Evolutionary conservation across 1,140 invertebrate species (phyloP).

Genomic region (Artemia franciscana): DNA sequence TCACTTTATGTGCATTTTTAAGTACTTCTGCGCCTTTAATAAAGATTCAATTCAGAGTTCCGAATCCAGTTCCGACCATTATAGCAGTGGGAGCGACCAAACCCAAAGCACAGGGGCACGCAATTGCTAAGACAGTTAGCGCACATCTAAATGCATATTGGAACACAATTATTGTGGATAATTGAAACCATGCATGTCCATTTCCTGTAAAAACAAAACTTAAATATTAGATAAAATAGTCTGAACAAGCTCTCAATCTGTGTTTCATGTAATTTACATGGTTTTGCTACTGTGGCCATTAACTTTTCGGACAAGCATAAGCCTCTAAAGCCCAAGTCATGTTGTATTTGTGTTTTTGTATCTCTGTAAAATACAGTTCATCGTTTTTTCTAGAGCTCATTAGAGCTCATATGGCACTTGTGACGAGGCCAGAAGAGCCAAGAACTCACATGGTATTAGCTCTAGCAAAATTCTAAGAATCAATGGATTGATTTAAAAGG

Average conservation of each 20-base stretch:
- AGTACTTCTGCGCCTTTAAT: slow-evolving; percentile 93
- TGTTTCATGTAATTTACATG: slow-evolving; percentile 4
- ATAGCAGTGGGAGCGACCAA: slow-evolving; percentile 94
- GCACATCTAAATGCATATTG: slow-evolving; percentile 86
- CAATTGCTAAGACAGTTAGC: slow-evolving; percentile 85
- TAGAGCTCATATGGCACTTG: too few species aligned
- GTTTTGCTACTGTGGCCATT: not conserved
- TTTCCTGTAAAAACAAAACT: slow-evolving; percentile 16
- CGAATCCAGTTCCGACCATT: slow-evolving; percentile 93
- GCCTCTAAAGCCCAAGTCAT: too few species aligned
- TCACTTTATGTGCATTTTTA: slow-evolving; percentile 91
- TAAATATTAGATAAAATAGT: slow-evolving; percentile 5
- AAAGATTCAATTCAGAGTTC: slow-evolving; percentile 79
- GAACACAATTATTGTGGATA: slow-evolving; percentile 44
- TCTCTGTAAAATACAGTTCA: not conserved
- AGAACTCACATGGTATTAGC: too few species aligned
- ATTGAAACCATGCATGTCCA: slow-evolving; percentile 23
- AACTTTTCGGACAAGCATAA: not conserved
- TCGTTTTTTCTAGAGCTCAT: too few species aligned
- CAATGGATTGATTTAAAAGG: too few species aligned
- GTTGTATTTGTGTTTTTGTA: too few species aligned
- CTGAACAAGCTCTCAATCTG: too few species aligned
- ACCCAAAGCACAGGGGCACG: slow-evolving; percentile 91
- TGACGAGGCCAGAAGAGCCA: too few species aligned
- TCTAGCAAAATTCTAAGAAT: too few species aligned